Evolutionary conservation across 1,140 invertebrate genomes (phyloP).

Genomic region (Neelides sp.): DNA sequence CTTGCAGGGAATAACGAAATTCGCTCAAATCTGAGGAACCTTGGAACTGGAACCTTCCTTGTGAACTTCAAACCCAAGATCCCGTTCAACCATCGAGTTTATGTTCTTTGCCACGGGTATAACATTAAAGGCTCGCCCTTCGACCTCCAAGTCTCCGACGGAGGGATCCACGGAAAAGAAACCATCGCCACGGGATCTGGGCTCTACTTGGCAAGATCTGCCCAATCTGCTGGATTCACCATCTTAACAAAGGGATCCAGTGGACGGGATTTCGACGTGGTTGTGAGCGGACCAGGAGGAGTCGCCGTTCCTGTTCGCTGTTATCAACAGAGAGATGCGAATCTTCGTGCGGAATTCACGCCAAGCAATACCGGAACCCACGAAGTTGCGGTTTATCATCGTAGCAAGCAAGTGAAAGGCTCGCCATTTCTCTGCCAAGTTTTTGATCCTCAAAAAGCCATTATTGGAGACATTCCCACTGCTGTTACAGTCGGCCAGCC

Average conservation of each 20-base stretch:
- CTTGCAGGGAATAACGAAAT: slow-evolving; percentile 44
- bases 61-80: slow-evolving; percentile 72
- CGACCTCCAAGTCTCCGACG: slow-evolving; percentile 33
- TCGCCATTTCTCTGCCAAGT: slow-evolving; percentile 93
- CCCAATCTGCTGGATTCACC: slow-evolving; percentile 27
- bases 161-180: slow-evolving; percentile 36
- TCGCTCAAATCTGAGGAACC: slow-evolving; percentile 38
- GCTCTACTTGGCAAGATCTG: slow-evolving; percentile 21
- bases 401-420: slow-evolving; percentile 77
- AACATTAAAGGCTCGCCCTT: slow-evolving; percentile 44
- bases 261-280: slow-evolving; percentile 79
- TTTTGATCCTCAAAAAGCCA: slow-evolving; percentile 59
- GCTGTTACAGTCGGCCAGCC: slow-evolving; percentile 66
- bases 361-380: slow-evolving; percentile 56
- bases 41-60: slow-evolving; percentile 41
- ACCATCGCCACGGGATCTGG: slow-evolving; percentile 22
- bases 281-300: slow-evolving; percentile 72
- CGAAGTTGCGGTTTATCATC: slow-evolving; percentile 77
- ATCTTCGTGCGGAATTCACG: slow-evolving; percentile 80
- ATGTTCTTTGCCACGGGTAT: slow-evolving; percentile 61
- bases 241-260: slow-evolving; percentile 46
- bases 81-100: slow-evolving; percentile 66
- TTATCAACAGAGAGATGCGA: slow-evolving; percentile 89
- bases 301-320: slow-evolving; percentile 83
- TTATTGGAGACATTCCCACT: slow-evolving; percentile 25